These are phyloP conservation scores for Heliopora coerulea DNA, from an alignment of 92 coral and sea anemone genomes.

Conservation along the genomic window DNA sequence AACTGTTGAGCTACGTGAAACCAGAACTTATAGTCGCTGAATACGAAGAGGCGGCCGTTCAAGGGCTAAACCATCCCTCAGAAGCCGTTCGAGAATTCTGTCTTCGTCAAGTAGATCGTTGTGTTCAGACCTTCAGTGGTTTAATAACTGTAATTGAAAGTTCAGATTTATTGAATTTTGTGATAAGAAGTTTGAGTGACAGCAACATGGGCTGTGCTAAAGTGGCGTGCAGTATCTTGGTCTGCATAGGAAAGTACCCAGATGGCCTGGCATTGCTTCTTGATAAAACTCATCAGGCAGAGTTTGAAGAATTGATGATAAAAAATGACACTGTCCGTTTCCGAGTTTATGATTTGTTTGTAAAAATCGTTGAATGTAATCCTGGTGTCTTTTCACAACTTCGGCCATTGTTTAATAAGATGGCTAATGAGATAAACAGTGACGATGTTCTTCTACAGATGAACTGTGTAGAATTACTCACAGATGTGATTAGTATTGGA, in stretches of 20 bases:
- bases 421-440: slow-evolving; percentile 74
- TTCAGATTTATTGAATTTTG: slow-evolving; percentile 74
- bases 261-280: slow-evolving; percentile 76
- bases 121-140: slow-evolving; percentile 77
- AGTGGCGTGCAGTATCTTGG: slow-evolving; percentile 66
- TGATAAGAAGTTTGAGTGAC: slow-evolving; percentile 67
- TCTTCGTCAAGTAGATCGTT: slow-evolving; percentile 73
- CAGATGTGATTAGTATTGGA: slow-evolving; percentile 68
- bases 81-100: slow-evolving; percentile 87
- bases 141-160: slow-evolving; percentile 71
- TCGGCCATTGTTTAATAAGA: slow-evolving; percentile 63
- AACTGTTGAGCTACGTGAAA: slow-evolving; percentile 70
- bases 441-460: slow-evolving; percentile 79
- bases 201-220: slow-evolving; percentile 66
- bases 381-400: slow-evolving; percentile 58
- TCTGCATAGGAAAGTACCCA: slow-evolving; percentile 69
- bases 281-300: slow-evolving; percentile 70
- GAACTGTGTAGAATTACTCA: slow-evolving; percentile 84
- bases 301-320: slow-evolving; percentile 64
- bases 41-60: slow-evolving; percentile 79
- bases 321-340: slow-evolving; percentile 73
- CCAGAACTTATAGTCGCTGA: slow-evolving; percentile 67
- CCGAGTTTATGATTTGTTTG: slow-evolving; percentile 79
- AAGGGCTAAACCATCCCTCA: slow-evolving; percentile 89
- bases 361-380: slow-evolving; percentile 62